Evolutionary conservation across 1,140 invertebrate species (phyloP), one percentile per base, ranked within the genome.

Genomic region (Listronotus oregonensis): DNA sequence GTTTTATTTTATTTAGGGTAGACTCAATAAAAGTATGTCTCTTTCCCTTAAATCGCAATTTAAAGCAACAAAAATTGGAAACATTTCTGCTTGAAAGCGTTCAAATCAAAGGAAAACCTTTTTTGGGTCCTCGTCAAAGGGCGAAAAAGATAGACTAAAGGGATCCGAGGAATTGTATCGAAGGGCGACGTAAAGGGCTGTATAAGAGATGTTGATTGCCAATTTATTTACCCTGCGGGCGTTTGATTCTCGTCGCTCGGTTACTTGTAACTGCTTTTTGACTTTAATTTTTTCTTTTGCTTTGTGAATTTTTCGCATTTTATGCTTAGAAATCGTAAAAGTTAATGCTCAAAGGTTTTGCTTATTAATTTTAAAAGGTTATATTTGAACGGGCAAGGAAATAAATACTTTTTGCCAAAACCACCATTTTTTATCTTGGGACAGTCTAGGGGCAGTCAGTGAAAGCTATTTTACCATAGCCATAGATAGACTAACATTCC

Each of bases 221-320:
- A 74, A 74, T 74, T 74, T 74, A 74, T 74, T 74, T 74, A 65
- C 73, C 73, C 73, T 68, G 58, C 70, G 65, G 70, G 70, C 68
- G 70, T 71, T 70, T 69, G 66, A 73, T 70, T 73, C 65, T 60
- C 18, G 40, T 66, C 21, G 62, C 44, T 34, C 55, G 32, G 44
- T 54, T 55, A 40, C 59, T 47, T 55, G 52, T 55, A 55, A 37
- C 51, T 31, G 47, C 21, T 50, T 21, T n/a, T n/a, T 21, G 47
- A 50, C 11, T 50, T 50, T 50, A 21, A 50, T 31, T 50, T 50
- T 50, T 50, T 14, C 21, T 50, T 10, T 21, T 21, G 2, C 9
- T 12, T 46, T 46, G 8, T 14, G 7, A 2, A 18, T 46, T 18
- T 46, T 18, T 27, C 21, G 1, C 21, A 27, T 27, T 27, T 27